Evolutionary conservation across 2,888 invertebrate species (phyloP), one percentile per base, ranked within the genome.

Genomic region (Hypsopygia costalis): DNA sequence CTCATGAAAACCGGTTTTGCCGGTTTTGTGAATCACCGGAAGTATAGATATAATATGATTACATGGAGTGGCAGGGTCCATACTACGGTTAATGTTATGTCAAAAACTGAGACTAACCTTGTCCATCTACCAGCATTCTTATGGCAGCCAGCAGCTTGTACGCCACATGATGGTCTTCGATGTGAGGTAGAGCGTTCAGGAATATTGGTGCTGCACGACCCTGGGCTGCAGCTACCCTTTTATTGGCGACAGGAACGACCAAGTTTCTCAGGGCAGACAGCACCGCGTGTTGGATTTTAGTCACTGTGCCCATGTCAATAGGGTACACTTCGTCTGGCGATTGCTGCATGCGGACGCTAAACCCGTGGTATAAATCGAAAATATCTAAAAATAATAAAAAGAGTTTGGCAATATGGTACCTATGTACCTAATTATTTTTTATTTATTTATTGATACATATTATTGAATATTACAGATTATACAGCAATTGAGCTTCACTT

Each of bases 121-220:
- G 94, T 16, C 95, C 95, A 76, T 96, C 96, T 1, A 97, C 93
- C 29, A 96, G 91, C 93, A 97, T 96, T 41, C 97, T 89, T 0
- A 97, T 81, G 0, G 96, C 95, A 1, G 96, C 97, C 36, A 97
- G 72, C 45, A 97, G 83, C 77, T 97, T 97, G 65, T 96, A 97
- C 3, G 95, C 94, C 1, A 97, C 96, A 16, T 95, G 93, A 40
- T 93, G 93, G 44, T 95, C 94, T 33, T 91, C 90, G 30, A 92
- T 91, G 36, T 85, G 78, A 0, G 94, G 94, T 62, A 95, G 87
- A 1, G 93, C 93, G 43, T 92, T 90, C 39, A 97, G 89, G 41
- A 97, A 83, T 22, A 74, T 6, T 0, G 78, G 68, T 0, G 76
- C 75, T 0, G 87, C 85, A 1, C 77, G 50, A 3, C 95, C 95